Evolutionary conservation across 1,140 invertebrate species (phyloP).

Genomic region (Sarcophaga bullata): DNA sequence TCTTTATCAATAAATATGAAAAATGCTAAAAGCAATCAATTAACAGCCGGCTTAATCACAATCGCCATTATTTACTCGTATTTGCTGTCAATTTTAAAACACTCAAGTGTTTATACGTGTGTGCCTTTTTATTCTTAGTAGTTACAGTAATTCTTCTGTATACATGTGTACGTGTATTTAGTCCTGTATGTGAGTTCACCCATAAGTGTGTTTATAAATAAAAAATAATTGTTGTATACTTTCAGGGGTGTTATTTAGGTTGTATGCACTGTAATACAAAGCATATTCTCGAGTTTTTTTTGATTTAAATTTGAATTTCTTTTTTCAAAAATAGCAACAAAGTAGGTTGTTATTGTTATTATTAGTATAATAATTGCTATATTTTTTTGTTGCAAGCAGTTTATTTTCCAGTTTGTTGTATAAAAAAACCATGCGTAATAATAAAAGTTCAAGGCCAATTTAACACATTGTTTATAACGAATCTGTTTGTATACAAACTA

Average conservation of each 20-base stretch:
- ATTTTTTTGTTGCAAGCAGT: not conserved
- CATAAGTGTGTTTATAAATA: not conserved
- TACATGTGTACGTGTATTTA: too few species aligned
- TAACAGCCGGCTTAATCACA: too few species aligned
- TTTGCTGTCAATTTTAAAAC: too few species aligned
- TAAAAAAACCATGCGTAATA: not conserved
- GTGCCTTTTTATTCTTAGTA: too few species aligned
- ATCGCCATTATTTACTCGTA: too few species aligned
- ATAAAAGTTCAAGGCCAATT: constrained; percentile 28
- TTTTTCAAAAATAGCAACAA: not conserved
- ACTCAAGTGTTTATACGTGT: too few species aligned
- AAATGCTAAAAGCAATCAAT: too few species aligned
- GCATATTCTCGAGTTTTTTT: too few species aligned
- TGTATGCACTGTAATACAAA: too few species aligned
- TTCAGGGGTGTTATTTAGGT: not conserved
- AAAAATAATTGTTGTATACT: not conserved
- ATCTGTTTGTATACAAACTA: not conserved
- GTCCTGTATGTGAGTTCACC: too few species aligned
- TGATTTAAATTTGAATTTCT: not conserved
- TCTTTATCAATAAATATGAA: too few species aligned
- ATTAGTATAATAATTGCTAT: not conserved
- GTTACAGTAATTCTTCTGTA: too few species aligned
- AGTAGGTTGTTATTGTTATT: not conserved
- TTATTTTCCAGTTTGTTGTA: not conserved
- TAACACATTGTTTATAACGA: not conserved